Conservation (phyloP, 2,113 vertebrate species). For the Cyprinus carpio region DNA sequence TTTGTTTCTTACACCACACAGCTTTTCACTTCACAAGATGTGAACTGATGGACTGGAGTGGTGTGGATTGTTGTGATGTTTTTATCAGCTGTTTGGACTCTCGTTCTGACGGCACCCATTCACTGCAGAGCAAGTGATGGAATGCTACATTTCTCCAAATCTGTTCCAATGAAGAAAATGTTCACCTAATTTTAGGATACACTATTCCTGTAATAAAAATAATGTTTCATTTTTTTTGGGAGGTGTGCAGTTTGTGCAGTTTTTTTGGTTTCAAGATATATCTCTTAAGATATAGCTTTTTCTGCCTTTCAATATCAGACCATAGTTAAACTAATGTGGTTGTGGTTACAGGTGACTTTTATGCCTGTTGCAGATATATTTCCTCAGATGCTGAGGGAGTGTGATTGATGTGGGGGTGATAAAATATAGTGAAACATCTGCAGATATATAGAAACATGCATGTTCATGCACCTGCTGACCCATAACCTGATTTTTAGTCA, state of each 20-base stretch:
- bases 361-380: slow-evolving; percentile 10
- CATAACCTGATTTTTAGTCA: slow-evolving; percentile 71
- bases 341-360: slow-evolving; percentile 19
- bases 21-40: neutral
- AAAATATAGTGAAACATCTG: slow-evolving; percentile 25
- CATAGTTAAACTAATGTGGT: neutral
- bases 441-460: slow-evolving; percentile 28
- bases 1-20: neutral
- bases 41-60: neutral
- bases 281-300: neutral
- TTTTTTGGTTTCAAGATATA: neutral
- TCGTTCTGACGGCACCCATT: neutral
- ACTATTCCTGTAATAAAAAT: too few species aligned
- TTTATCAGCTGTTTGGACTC: neutral
- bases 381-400: neutral
- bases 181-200: too few species aligned
- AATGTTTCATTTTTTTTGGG: too few species aligned
- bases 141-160: neutral
- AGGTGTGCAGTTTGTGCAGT: too few species aligned
- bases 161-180: neutral
- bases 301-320: neutral
- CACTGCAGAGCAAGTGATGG: neutral
- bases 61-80: neutral
- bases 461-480: slow-evolving; percentile 65
- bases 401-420: slow-evolving; percentile 6